These are phyloP conservation scores for Dryomyza anilis DNA, from an alignment of 2,888 invertebrate species.

Conservation along the genomic window DNA sequence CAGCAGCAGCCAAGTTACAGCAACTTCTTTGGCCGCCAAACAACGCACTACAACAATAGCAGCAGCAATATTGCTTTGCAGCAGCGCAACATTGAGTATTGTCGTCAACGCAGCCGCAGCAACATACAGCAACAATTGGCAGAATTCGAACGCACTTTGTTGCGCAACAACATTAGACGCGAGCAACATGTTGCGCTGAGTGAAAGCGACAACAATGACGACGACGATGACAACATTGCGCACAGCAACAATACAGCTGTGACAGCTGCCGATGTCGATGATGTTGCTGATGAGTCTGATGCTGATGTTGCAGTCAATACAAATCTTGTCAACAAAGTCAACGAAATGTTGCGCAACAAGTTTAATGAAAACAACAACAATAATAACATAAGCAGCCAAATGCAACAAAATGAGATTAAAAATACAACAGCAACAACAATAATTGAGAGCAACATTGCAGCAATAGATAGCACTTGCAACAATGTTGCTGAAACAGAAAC, in stretches of 20 bases:
- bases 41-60: not conserved
- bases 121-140: conserved; percentile 39
- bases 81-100: conserved; percentile 11
- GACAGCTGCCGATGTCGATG: conserved; percentile 35
- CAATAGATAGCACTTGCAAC: no score
- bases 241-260: conserved; percentile 15
- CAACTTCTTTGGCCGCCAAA: conserved; percentile 32
- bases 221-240: conserved; percentile 18
- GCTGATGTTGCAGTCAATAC: not conserved
- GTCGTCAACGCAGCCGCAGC: conserved; percentile 22
- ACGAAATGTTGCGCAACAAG: conserved; percentile 2
- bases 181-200: conserved; percentile 21
- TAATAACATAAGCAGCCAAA: not conserved
- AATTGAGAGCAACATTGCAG: not conserved
- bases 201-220: not conserved
- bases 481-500: no score
- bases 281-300: conserved; percentile 35
- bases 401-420: not conserved
- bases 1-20: conserved; percentile 29
- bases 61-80: conserved; percentile 21
- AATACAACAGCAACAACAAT: not conserved
- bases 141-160: conserved; percentile 5
- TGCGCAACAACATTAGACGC: conserved; percentile 28
- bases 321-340: conserved; percentile 1
- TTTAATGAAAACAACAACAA: conserved; percentile 15